phyloP scores from a whole-genome alignment of 2,113 vertebrate genomes.

The Prochilodus magdalenae region DNA sequence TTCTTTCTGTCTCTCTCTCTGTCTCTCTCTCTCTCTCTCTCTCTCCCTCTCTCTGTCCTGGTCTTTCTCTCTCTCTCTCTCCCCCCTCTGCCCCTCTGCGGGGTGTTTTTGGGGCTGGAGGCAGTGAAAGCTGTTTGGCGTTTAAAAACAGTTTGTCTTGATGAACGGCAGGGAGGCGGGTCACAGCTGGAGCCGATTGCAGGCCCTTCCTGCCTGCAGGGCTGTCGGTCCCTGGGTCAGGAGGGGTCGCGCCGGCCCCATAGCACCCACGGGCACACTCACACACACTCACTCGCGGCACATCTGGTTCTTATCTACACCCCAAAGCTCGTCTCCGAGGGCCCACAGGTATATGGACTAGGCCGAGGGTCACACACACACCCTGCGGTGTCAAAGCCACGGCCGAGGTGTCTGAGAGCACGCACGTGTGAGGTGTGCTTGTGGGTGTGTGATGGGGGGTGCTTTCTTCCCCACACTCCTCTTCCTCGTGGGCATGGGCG shows the following conservation, averaged over 20 bases:
- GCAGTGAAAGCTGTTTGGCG: slow-evolving; percentile 76
- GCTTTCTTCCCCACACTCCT: slow-evolving; percentile 52
- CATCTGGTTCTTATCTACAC: slow-evolving; percentile 80
- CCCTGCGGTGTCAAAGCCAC: slow-evolving; percentile 45
- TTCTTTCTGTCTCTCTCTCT: too few species aligned
- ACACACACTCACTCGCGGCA: slow-evolving; percentile 62
- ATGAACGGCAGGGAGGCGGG: slow-evolving; percentile 70
- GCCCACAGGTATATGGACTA: slow-evolving; percentile 65
- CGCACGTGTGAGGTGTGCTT: slow-evolving; percentile 30
- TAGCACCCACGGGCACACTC: slow-evolving; percentile 57
- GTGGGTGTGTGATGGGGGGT: slow-evolving; percentile 36
- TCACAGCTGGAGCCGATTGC: slow-evolving; percentile 81
- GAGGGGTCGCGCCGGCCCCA: slow-evolving; percentile 71
- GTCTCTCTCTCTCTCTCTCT: slow-evolving; percentile 40
- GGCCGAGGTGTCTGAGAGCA: slow-evolving; percentile 30
- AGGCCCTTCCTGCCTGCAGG: slow-evolving; percentile 78
- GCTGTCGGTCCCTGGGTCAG: slow-evolving; percentile 71
- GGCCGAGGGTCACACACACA: slow-evolving; percentile 64
- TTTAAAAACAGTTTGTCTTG: slow-evolving; percentile 83
- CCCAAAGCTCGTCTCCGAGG: slow-evolving; percentile 66
- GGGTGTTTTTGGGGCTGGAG: slow-evolving; percentile 54
- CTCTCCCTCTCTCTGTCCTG: slow-evolving; percentile 65
- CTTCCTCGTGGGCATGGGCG: slow-evolving; percentile 32
- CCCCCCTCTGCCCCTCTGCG: slow-evolving; percentile 60
- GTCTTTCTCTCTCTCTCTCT: slow-evolving; percentile 65